A percentile compares a stretch with the other conserved stretches of the same genome.
Evolutionary conservation across 2,888 invertebrate genomes (phyloP).

Genomic region (Eupithecia exiguata): DNA sequence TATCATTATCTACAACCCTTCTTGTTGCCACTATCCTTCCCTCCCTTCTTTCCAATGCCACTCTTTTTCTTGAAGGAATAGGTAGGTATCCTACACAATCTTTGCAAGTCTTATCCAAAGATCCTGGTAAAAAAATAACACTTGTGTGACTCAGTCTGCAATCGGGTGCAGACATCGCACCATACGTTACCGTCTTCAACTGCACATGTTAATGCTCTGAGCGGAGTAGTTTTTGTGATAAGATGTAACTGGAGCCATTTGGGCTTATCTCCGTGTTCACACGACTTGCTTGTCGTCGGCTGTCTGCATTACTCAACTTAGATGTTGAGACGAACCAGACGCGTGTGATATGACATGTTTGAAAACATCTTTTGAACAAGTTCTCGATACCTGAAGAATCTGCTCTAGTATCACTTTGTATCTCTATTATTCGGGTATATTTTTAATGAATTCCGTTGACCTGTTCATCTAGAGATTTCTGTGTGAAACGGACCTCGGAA

Average conservation of each 20-base stretch:
- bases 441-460: not conserved
- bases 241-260: conserved; percentile 51
- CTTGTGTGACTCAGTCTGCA: conserved; percentile 18
- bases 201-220: conserved; percentile 53
- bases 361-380: not conserved
- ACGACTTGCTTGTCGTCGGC: conserved; percentile 52
- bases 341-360: conserved; percentile 6
- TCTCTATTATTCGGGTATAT: not conserved
- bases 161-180: conserved; percentile 32
- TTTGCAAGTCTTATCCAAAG: conserved; percentile 1
- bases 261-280: conserved; percentile 68
- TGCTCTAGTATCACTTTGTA: not conserved
- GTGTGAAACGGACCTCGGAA: not conserved
- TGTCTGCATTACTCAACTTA: conserved; percentile 7
- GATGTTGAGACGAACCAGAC: conserved; percentile 10
- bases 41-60: not conserved
- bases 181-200: conserved; percentile 28
- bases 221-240: conserved; percentile 46
- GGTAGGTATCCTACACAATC: not conserved
- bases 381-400: not conserved
- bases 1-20: not conserved
- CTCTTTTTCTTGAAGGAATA: not conserved
- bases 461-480: not conserved
- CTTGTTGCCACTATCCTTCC: too few species aligned
- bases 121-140: not conserved